A percentile compares a stretch with the other conserved stretches of the same genome.
Conservation (phyloP, 30 jellyfish, hydroid and myxozoan genomes). For the Phacellophora camtschatica region DNA sequence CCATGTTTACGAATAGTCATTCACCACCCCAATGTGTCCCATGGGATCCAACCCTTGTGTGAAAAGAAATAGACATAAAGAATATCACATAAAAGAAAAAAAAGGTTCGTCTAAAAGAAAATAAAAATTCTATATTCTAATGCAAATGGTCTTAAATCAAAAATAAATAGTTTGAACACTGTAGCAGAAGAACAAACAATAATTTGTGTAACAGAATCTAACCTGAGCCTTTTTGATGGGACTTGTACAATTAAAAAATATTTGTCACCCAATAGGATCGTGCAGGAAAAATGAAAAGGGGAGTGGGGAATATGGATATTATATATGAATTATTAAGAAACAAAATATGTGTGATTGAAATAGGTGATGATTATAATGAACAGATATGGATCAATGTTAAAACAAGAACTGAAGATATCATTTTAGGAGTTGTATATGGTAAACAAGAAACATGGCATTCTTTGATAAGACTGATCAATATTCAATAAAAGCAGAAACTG, state of each 20-base stretch:
- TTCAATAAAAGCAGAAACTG: neutral
- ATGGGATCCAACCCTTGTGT: constrained; percentile 3
- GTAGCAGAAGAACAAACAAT: neutral
- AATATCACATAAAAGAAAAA: neutral
- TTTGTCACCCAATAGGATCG: constrained; percentile 10
- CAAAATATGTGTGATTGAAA: neutral
- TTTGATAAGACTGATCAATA: neutral
- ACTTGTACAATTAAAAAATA: neutral
- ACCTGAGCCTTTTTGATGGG: neutral
- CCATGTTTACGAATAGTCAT: too few species aligned
- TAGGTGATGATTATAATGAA: constrained; percentile 9
- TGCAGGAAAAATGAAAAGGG: constrained; percentile 1
- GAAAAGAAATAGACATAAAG: neutral
- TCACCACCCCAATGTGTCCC: neutral
- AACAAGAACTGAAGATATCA: neutral
- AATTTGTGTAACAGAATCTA: neutral
- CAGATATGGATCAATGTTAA: constrained; percentile 4
- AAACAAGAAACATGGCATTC: constrained; percentile 7
- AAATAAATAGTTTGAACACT: neutral
- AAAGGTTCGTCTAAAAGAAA: neutral
- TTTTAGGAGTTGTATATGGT: constrained; percentile 15
- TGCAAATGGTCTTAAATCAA: neutral
- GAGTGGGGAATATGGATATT: constrained; percentile 18
- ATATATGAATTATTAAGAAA: neutral
- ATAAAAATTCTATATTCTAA: neutral